Percentiles rank a stretch among this genome's conserved stretches.
phyloP scores from a whole-genome alignment of 2,113 vertebrate genomes.

The Neoarius graeffei region DNA sequence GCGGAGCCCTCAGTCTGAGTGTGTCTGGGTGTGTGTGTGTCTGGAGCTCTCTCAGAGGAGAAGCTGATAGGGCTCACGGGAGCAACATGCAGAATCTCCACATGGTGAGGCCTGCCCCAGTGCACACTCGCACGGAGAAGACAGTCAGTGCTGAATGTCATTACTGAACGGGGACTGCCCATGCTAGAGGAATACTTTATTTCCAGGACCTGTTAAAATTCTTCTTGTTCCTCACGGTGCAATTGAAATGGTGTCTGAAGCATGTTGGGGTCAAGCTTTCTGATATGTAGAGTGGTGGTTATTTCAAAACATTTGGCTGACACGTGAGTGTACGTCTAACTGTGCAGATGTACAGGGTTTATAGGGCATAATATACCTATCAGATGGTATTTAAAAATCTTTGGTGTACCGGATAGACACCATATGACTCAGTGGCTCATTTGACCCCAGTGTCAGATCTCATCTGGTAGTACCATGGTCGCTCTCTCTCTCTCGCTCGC shows the following conservation, averaged over 20 bases:
- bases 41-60: slow-evolving; percentile 53
- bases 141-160: slow-evolving; percentile 57
- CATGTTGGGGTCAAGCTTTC: slow-evolving; percentile 14
- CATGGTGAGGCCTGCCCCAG: slow-evolving; percentile 43
- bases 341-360: slow-evolving; percentile 24
- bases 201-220: not conserved
- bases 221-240: not conserved
- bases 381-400: slow-evolving; percentile 41
- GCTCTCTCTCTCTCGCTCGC: slow-evolving; percentile 8
- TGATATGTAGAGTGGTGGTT: not conserved
- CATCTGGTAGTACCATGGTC: slow-evolving; percentile 16
- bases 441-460: slow-evolving; percentile 39
- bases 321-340: not conserved
- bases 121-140: slow-evolving; percentile 50
- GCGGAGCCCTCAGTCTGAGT: slow-evolving; percentile 33
- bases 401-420: slow-evolving; percentile 39
- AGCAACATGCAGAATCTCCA: slow-evolving; percentile 58
- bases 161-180: slow-evolving; percentile 40
- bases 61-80: slow-evolving; percentile 58
- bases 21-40: slow-evolving; percentile 35
- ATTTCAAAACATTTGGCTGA: not conserved
- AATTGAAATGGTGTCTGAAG: slow-evolving; percentile 24
- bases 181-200: slow-evolving; percentile 29
- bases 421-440: slow-evolving; percentile 43
- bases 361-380: slow-evolving; percentile 14